Evolutionary conservation across 2,113 vertebrate species (phyloP).

Genomic region (Garra rufa): DNA sequence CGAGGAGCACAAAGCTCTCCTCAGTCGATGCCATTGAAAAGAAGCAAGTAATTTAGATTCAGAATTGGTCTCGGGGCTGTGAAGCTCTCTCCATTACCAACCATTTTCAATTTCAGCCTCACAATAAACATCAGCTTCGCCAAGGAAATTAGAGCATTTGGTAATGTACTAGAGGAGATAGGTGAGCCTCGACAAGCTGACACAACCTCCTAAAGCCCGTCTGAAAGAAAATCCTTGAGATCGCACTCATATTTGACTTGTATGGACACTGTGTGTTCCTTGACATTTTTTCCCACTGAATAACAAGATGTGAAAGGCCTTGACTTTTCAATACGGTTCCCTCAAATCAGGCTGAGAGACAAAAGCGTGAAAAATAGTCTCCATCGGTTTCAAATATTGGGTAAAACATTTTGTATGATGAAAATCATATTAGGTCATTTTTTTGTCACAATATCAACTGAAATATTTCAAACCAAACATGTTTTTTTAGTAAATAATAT

Average conservation of each 20-base stretch:
- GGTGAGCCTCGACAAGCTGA: slow-evolving; percentile 95
- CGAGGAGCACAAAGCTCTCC: slow-evolving; percentile 98
- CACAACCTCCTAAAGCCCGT: slow-evolving; percentile 87
- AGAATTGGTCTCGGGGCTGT: slow-evolving; percentile 97
- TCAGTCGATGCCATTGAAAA: slow-evolving; percentile 99
- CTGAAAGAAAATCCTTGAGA: slow-evolving; percentile 88
- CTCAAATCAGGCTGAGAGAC: background rate
- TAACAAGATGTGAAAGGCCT: slow-evolving; percentile 31
- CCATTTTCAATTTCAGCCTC: slow-evolving; percentile 99
- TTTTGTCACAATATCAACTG: background rate
- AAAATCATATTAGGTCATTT: background rate
- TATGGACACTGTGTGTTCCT: slow-evolving; percentile 80
- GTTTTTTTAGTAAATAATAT: background rate
- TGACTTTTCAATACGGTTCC: slow-evolving; percentile 36
- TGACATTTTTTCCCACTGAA: slow-evolving; percentile 3
- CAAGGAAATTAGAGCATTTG: slow-evolving; percentile 99
- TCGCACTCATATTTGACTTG: slow-evolving; percentile 87
- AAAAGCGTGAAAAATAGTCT: background rate
- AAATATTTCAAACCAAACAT: background rate
- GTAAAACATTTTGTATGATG: background rate
- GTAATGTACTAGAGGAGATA: slow-evolving; percentile 99
- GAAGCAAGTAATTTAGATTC: slow-evolving; percentile 99
- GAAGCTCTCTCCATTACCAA: slow-evolving; percentile 99
- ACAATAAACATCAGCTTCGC: slow-evolving; percentile 99
- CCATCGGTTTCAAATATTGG: background rate